Conservation (phyloP, 92 coral and sea anemone species). For the Meandrina meandrites region DNA sequence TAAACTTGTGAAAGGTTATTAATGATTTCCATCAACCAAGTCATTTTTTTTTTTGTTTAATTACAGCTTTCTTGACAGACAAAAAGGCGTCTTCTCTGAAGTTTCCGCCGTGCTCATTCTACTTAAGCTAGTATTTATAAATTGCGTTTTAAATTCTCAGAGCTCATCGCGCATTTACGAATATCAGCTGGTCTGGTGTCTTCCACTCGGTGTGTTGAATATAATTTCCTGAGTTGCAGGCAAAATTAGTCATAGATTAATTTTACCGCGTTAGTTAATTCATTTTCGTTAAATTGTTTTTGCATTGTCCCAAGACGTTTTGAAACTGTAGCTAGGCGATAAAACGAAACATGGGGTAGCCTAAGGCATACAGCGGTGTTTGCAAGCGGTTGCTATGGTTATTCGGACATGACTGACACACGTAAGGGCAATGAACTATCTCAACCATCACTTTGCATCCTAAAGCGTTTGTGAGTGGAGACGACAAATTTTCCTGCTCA, state of each 20-base stretch:
- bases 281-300: background rate
- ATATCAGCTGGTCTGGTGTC: background rate
- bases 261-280: background rate
- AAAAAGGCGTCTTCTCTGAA: background rate
- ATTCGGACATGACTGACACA: background rate
- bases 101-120: background rate
- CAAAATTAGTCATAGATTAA: background rate
- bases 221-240: background rate
- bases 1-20: background rate
- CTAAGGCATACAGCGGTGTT: background rate
- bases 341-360: background rate
- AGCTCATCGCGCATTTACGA: background rate
- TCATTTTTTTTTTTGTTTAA: background rate
- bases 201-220: background rate
- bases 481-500: background rate
- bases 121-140: background rate
- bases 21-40: background rate
- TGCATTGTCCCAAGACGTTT: background rate
- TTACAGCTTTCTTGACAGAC: background rate
- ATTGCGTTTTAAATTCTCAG: background rate
- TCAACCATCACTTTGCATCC: background rate
- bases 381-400: background rate
- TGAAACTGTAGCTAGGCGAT: background rate
- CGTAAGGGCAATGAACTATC: background rate
- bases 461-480: background rate